Conservation (phyloP, 2,888 invertebrate genomes). For the Xanthorhoe spadicearia region DNA sequence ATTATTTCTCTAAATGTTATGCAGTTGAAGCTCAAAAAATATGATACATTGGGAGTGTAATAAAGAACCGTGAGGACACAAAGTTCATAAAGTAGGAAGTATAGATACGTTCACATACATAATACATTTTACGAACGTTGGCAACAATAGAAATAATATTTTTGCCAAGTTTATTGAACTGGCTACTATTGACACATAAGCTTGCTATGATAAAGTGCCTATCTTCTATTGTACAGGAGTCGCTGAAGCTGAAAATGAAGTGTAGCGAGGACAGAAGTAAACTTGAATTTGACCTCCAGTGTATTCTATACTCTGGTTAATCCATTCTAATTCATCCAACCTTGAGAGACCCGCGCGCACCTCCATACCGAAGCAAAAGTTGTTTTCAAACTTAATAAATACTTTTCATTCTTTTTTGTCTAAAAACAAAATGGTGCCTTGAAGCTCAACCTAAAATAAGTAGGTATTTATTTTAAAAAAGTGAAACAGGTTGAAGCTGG, state of each 20-base stretch:
- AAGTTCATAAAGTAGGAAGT: slow-evolving; percentile 13
- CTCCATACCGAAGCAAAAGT: slow-evolving; percentile 33
- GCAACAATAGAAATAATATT: slow-evolving; percentile 26
- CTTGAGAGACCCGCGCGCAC: slow-evolving; percentile 43
- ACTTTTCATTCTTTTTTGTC: slow-evolving; percentile 39
- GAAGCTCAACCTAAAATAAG: slow-evolving; percentile 30
- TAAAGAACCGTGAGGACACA: slow-evolving; percentile 5
- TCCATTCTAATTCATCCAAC: slow-evolving; percentile 53
- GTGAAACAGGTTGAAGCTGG: slow-evolving; percentile 20
- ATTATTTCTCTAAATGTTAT: background rate
- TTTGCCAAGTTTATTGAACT: slow-evolving; percentile 24
- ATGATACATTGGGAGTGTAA: background rate
- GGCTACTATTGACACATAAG: slow-evolving; percentile 24
- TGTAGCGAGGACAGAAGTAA: slow-evolving; percentile 37
- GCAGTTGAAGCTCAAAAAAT: background rate
- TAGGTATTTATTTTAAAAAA: slow-evolving; percentile 35
- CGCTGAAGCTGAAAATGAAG: slow-evolving; percentile 48
- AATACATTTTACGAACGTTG: slow-evolving; percentile 25
- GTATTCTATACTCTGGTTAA: slow-evolving; percentile 46
- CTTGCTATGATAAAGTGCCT: slow-evolving; percentile 28
- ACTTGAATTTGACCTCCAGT: slow-evolving; percentile 42
- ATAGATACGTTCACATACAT: slow-evolving; percentile 15
- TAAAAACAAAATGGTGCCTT: slow-evolving; percentile 38
- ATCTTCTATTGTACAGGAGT: slow-evolving; percentile 38
- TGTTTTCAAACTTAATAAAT: slow-evolving; percentile 43